Base-by-base conservation (phyloP, 2,113 vertebrate species). In the Podarcis muralis region DNA sequence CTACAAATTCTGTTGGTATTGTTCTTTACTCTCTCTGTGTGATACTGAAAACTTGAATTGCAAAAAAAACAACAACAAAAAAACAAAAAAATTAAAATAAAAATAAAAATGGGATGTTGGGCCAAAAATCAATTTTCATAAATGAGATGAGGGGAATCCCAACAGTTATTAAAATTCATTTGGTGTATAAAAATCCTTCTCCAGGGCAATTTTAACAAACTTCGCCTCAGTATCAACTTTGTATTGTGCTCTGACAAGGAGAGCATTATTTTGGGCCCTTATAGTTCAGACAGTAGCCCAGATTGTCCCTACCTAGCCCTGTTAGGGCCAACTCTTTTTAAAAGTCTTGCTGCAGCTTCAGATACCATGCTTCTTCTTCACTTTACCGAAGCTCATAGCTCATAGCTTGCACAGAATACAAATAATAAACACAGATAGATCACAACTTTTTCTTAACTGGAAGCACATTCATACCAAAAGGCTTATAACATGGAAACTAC, bases 41-140 rank as follows among this genome's bases (percentile, higher is more conserved):
- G 30, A 81, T 20, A 69, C 16, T 35, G 74, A 72, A 85, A 90
- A 84, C 65, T 81, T 82, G 90, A 43, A 87, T 53, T 12, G 62
- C 85, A 85, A 81, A 4, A 40, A 6, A 37, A n/a, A n/a, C n/a
- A n/a, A n/a, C n/a, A n/a, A n/a, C 85, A 85, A 81, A 4, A 4
- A 40, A 5, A 40, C 5, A 40, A 43, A 43, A 6, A 43, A 40
- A 40, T 40, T 37, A 37, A 43, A 43, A 48, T 9, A 48, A 43
- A 80, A 16, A 53, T 0, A 48, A 37, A 76, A 76, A 40, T 35
- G 32, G 22, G 11, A 22, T 6, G 35, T 37, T 11, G 7, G n/a
- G 30, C 22, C 75, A 77, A n/a, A 77, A 77, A 77, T 20, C 32
- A 77, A 8, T 75, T 23, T 15, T 8, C 30, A 43, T 11, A 9